Percentiles rank a stretch among this genome's conserved stretches.
phyloP scores from a whole-genome alignment of 2,888 invertebrate genomes.

The Lasioglossum zephyrum region DNA sequence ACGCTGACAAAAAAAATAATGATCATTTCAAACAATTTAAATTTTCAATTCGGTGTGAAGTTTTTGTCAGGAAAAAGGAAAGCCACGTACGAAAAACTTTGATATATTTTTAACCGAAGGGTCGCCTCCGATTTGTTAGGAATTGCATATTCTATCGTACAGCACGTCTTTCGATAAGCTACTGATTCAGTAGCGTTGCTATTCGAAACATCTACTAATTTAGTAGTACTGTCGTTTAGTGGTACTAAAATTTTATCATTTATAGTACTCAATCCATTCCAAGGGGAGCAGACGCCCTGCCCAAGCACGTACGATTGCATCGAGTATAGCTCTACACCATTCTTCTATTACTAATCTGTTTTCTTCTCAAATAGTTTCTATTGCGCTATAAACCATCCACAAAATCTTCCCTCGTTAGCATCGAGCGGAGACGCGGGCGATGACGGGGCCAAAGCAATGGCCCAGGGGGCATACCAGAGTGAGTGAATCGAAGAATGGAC shows the following conservation, averaged over 20 bases:
- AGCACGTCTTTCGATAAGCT: slow-evolving; percentile 2
- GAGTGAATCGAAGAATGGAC: too few relatives aligned
- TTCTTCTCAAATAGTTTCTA: background rate
- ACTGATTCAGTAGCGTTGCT: slow-evolving; percentile 18
- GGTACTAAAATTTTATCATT: slow-evolving; percentile 6
- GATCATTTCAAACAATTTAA: background rate
- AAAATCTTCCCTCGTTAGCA: background rate
- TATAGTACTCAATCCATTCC: background rate
- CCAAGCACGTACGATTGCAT: background rate
- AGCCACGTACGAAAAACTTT: slow-evolving; percentile 11
- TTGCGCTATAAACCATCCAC: background rate
- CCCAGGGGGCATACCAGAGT: background rate
- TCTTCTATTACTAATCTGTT: background rate
- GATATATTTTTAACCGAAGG: background rate
- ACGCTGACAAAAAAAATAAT: background rate
- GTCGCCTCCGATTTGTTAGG: background rate
- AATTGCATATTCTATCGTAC: slow-evolving; percentile 1
- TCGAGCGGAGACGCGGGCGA: background rate
- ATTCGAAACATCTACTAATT: slow-evolving; percentile 27
- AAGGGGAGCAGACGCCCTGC: background rate
- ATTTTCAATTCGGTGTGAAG: background rate
- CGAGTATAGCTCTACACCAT: background rate
- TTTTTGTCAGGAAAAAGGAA: background rate
- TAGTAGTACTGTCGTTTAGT: slow-evolving; percentile 14
- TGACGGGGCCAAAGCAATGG: background rate